Percentiles rank a stretch among this genome's conserved stretches.
Conservation (phyloP, 2,113 vertebrate species). For the Salvelinus fontinalis region DNA sequence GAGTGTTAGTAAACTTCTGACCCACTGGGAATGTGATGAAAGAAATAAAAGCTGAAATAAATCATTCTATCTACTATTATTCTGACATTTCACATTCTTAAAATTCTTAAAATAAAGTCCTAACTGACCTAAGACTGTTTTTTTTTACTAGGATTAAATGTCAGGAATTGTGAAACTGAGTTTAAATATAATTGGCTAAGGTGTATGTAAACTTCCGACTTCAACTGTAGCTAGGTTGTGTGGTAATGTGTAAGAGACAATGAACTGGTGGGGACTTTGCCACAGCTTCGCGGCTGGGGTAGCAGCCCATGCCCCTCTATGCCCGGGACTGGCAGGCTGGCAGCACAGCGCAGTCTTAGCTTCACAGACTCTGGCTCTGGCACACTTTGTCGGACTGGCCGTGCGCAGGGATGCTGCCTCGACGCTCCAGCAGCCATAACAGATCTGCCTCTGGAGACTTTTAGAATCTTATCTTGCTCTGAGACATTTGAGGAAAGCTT, state of each 20-base stretch:
- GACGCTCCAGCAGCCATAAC: slow-evolving; percentile 41
- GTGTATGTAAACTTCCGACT: too few species aligned
- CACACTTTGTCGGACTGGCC: slow-evolving; percentile 39
- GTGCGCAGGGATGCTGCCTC: slow-evolving; percentile 31
- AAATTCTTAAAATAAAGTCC: too few species aligned
- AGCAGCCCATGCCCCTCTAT: background rate
- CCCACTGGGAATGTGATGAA: too few species aligned
- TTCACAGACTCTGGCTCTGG: background rate
- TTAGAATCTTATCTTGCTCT: slow-evolving; percentile 52
- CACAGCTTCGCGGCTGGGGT: background rate
- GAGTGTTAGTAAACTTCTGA: too few species aligned
- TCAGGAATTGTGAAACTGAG: too few species aligned
- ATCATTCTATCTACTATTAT: too few species aligned
- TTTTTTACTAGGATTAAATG: too few species aligned
- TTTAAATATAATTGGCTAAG: too few species aligned
- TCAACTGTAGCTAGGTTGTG: slow-evolving; percentile 1
- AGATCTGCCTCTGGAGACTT: slow-evolving; percentile 40
- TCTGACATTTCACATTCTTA: too few species aligned
- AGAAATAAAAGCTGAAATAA: too few species aligned
- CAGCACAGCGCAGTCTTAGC: slow-evolving; percentile 1
- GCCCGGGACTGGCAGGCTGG: slow-evolving; percentile 31
- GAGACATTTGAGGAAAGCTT: slow-evolving; percentile 42
- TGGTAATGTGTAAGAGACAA: slow-evolving; percentile 28
- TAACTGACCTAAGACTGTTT: too few species aligned
- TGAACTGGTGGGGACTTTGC: slow-evolving; percentile 30